Percentiles rank a stretch among this genome's conserved stretches.
Conservation (phyloP, 53 echinoderm and acorn worm species). For the Stichopus horrens region DNA sequence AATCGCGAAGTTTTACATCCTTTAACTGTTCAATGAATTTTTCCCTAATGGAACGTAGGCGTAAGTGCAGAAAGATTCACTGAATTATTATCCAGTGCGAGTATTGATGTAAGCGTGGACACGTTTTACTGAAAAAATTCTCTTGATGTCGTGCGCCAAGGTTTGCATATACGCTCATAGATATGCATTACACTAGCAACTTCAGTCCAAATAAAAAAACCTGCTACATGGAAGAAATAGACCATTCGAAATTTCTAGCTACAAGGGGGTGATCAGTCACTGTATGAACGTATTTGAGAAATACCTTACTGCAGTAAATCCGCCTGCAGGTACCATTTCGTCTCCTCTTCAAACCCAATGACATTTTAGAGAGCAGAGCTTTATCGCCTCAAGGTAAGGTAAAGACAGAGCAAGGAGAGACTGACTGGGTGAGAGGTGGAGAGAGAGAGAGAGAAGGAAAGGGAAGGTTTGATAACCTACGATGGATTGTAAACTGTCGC, state of each 20-base stretch:
- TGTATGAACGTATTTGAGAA: background rate
- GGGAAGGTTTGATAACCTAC: background rate
- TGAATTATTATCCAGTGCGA: too few species aligned
- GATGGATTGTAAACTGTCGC: background rate
- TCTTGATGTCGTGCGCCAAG: too few species aligned
- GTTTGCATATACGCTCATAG: too few species aligned
- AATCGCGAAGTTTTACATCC: too few species aligned
- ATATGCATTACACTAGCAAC: too few species aligned
- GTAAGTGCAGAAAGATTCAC: too few species aligned
- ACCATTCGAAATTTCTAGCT: background rate
- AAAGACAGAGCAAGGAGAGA: background rate
- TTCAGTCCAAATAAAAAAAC: background rate
- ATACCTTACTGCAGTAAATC: background rate
- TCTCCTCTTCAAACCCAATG: background rate
- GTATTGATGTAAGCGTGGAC: too few species aligned
- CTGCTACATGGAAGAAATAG: background rate
- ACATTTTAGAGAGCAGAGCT: conserved; percentile 22
- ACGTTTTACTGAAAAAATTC: too few species aligned
- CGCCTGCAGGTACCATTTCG: background rate
- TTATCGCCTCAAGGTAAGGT: background rate
- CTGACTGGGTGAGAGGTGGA: background rate
- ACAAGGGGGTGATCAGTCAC: background rate
- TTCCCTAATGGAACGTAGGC: too few species aligned
- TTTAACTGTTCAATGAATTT: too few species aligned
- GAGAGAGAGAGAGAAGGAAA: background rate